Base-by-base conservation (phyloP, 2,797 vertebrate species). In the Heliangelus exortis region DNA sequence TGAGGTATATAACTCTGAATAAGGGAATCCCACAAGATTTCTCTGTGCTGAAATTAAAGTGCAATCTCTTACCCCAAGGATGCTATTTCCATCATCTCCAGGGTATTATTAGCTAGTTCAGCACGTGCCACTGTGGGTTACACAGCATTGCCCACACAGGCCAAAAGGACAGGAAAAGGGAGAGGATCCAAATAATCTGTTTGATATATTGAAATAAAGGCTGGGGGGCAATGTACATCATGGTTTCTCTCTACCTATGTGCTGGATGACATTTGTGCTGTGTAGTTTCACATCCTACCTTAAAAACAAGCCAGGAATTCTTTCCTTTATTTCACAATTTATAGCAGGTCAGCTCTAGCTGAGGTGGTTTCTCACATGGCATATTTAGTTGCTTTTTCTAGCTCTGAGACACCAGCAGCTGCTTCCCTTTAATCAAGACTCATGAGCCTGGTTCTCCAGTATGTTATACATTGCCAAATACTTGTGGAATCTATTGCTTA, bases 11-110 rank as follows among this genome's bases (percentile, higher is more conserved):
- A 93, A 80, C 86, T 91, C 88, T 85, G 93, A 89, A 95, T 80
- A 92, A 95, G 90, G 86, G 90, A 91, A 95, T 95, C 96, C 94
- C 93, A 90, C 58, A 95, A 95, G 96, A 94, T 89, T 95, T 90
- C 90, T 89, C 81, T 19, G 47, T 68, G 36, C 75, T 94, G 95
- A 94, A 96, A 93, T 82, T 89, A 87, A 96, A 93, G 93, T 80
- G 90, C 88, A 85, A 77, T 57, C 75, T 87, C 81, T 92, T 89
- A 94, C 86, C 90, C 95, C 86, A 68, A 94, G 88, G 84, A 95
- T 90, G 82, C 65, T 94, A 90, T 90, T 96, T 94, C 81, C 86
- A 93, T 84, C 88, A 43, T 93, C 91, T 91, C 90, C 57, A 90
- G 93, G 75, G 88, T 93, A 90, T 92, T 94, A 94, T 76, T 93